Conservation (phyloP, 2,113 vertebrate species). For the Cygnus atratus region DNA sequence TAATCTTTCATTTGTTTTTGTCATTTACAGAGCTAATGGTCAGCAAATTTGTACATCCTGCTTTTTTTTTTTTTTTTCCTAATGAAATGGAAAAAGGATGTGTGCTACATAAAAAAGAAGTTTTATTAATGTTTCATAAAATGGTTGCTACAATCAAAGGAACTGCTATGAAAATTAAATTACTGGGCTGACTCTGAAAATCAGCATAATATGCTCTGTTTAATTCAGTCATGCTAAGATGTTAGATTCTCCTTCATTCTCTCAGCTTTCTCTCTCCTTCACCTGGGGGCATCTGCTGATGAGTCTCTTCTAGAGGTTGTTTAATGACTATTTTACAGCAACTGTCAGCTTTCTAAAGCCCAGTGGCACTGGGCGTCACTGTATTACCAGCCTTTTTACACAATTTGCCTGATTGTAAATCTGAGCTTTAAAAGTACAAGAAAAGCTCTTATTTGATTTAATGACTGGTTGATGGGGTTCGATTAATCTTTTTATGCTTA, state of each 20-base stretch:
- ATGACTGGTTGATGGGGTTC: constrained; percentile 75
- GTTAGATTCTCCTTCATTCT: constrained; percentile 84
- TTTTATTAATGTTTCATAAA: constrained; percentile 87
- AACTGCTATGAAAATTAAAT: constrained; percentile 85
- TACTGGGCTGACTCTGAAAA: constrained; percentile 83
- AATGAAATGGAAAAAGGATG: constrained; percentile 80
- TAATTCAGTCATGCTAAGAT: constrained; percentile 87
- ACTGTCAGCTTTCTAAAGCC: constrained; percentile 85
- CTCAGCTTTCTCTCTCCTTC: constrained; percentile 82
- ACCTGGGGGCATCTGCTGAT: constrained; percentile 88
- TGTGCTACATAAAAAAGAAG: constrained; percentile 74
- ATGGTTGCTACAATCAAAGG: constrained; percentile 85
- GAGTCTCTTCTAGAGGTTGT: constrained; percentile 87
- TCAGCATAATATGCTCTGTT: constrained; percentile 86
- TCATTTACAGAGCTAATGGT: constrained; percentile 75
- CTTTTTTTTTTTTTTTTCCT: constrained; percentile 62
- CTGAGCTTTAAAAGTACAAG: constrained; percentile 79
- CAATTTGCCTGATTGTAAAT: constrained; percentile 81
- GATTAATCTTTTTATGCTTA: constrained; percentile 76
- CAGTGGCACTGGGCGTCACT: constrained; percentile 80
- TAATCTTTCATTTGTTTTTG: constrained; percentile 66
- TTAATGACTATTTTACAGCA: constrained; percentile 88
- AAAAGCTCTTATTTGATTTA: constrained; percentile 79
- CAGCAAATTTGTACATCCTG: constrained; percentile 76
- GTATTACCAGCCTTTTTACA: constrained; percentile 81